These are phyloP conservation scores for Zaprionus obscuricornis DNA, from an alignment of 2,888 invertebrate species.

Conservation along the genomic window DNA sequence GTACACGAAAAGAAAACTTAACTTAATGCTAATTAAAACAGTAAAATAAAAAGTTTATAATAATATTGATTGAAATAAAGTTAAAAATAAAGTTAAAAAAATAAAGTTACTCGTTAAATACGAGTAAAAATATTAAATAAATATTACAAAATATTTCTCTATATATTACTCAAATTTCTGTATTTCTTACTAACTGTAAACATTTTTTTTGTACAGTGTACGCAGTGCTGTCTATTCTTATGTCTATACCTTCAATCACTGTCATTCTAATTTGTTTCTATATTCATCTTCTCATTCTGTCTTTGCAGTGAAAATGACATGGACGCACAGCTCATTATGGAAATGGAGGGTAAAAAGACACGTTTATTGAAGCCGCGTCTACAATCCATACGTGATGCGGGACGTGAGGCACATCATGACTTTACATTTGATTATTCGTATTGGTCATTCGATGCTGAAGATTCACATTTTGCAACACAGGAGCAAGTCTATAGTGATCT, in stretches of 20 bases:
- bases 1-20: too few species aligned
- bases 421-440: conserved; percentile 96
- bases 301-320: conserved; percentile 90
- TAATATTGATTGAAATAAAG: too few species aligned
- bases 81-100: too few species aligned
- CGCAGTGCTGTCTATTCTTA: conserved; percentile 7
- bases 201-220: not conserved
- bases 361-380: conserved; percentile 89
- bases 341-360: conserved; percentile 93
- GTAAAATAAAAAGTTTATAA: too few species aligned
- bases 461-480: conserved; percentile 90
- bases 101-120: too few species aligned
- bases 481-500: conserved; percentile 90
- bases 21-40: too few species aligned
- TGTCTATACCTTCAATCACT: conserved; percentile 6
- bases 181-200: not conserved
- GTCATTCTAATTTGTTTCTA: conserved; percentile 5
- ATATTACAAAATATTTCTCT: too few species aligned
- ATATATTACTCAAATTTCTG: too few species aligned
- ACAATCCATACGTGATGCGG: conserved; percentile 81
- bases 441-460: conserved; percentile 90
- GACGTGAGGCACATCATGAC: conserved; percentile 89
- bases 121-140: too few species aligned
- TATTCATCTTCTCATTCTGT: conserved; percentile 51
- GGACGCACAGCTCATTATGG: conserved; percentile 91